Percentiles rank a stretch among this genome's conserved stretches.
Evolutionary conservation across 2,888 invertebrate genomes (phyloP).

Genomic region (Zaprionus obscuricornis): DNA sequence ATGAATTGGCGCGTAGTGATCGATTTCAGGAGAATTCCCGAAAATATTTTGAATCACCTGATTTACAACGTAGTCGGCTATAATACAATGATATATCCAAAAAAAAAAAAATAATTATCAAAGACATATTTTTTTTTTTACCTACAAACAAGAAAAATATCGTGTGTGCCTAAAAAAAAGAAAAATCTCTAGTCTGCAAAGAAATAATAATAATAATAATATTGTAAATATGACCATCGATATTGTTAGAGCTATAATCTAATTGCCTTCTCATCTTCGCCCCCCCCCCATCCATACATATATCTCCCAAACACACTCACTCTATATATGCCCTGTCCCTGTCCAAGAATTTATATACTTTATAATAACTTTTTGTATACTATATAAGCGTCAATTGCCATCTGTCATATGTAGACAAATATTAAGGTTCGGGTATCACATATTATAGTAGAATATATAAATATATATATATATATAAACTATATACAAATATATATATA

Average conservation of each 20-base stretch:
- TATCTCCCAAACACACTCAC: too few relatives aligned
- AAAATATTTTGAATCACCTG: slow-evolving; percentile 81
- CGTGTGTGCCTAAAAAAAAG: slow-evolving; percentile 53
- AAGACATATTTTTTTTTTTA: too few relatives aligned
- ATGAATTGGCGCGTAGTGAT: slow-evolving; percentile 88
- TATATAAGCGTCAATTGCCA: too few relatives aligned
- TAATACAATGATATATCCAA: slow-evolving; percentile 16
- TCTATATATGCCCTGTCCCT: too few relatives aligned
- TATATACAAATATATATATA: too few relatives aligned
- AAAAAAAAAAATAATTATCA: neutral
- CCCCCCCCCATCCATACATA: neutral
- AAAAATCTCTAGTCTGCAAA: slow-evolving; percentile 74
- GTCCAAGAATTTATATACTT: too few relatives aligned
- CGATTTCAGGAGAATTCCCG: slow-evolving; percentile 81
- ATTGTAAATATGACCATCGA: slow-evolving; percentile 75
- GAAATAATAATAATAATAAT: too few relatives aligned
- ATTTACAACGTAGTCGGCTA: slow-evolving; percentile 66
- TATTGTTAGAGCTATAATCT: slow-evolving; percentile 65
- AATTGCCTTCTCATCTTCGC: slow-evolving; percentile 12
- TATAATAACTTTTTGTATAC: too few relatives aligned
- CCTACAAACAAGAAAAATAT: slow-evolving; percentile 11
- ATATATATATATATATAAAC: too few relatives aligned
- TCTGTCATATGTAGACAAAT: too few relatives aligned
- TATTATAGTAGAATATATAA: too few relatives aligned
- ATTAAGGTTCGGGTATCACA: too few relatives aligned